Percentiles rank a stretch among this genome's conserved stretches.
phyloP scores from a whole-genome alignment of 2,888 invertebrate genomes.

The Ochropleura plecta region DNA sequence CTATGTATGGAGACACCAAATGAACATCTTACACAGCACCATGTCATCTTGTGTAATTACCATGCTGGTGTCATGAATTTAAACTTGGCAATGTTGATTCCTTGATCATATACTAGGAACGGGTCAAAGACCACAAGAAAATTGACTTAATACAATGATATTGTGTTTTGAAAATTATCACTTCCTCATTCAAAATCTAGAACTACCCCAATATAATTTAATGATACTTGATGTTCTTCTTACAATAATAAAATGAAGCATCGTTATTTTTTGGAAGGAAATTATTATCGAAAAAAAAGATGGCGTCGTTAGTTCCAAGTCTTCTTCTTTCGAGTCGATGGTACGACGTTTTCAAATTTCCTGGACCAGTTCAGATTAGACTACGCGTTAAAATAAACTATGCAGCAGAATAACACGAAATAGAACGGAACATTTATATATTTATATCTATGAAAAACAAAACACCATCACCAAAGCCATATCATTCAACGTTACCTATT shows the following conservation, averaged over 20 bases:
- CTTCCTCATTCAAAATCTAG: neutral
- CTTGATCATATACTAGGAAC: neutral
- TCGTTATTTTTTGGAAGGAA: neutral
- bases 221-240: neutral
- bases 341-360: no score
- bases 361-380: no score
- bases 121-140: no score
- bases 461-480: constrained; percentile 31
- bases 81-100: no score
- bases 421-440: neutral
- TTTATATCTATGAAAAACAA: neutral
- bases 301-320: no score
- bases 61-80: neutral
- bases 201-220: neutral
- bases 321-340: no score
- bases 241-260: neutral
- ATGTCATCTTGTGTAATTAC: neutral
- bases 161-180: neutral
- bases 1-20: neutral
- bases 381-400: no score
- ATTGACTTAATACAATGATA: neutral
- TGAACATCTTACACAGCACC: neutral
- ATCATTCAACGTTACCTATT: constrained; percentile 74
- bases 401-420: no score
- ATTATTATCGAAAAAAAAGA: neutral